These are phyloP conservation scores for Rhaphigaster nebulosa DNA, from an alignment of 2,888 invertebrate species.

Conservation along the genomic window DNA sequence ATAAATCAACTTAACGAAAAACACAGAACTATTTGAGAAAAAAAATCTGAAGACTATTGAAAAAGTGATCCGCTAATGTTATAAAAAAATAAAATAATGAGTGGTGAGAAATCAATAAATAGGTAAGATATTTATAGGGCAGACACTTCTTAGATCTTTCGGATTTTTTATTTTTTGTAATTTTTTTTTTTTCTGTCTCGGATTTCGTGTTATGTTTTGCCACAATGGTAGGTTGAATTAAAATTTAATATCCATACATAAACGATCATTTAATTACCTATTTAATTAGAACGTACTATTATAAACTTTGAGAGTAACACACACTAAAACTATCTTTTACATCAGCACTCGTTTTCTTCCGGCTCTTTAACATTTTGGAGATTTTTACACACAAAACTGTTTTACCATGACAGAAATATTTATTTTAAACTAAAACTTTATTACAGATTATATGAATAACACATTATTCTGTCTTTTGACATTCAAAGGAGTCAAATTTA, in stretches of 20 bases:
- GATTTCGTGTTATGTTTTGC: not conserved
- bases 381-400: too few species aligned
- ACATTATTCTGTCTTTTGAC: too few species aligned
- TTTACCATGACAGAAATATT: not conserved
- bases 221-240: not conserved
- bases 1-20: not conserved
- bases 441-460: too few species aligned
- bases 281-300: too few species aligned
- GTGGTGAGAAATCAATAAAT: not conserved
- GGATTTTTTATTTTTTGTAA: not conserved
- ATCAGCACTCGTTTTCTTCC: too few species aligned
- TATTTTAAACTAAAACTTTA: too few species aligned
- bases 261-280: not conserved
- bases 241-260: not conserved
- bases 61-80: too few species aligned
- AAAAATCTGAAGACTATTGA: not conserved
- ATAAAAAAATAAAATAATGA: not conserved
- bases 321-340: too few species aligned
- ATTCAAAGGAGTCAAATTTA: too few species aligned
- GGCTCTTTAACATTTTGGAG: not conserved
- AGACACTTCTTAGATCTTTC: not conserved
- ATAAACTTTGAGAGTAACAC: too few species aligned
- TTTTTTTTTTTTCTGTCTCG: not conserved
- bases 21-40: not conserved
- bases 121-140: not conserved